Evolutionary conservation across 1,140 invertebrate species (phyloP).

Genomic region (Caenorhabditis brenneri): DNA sequence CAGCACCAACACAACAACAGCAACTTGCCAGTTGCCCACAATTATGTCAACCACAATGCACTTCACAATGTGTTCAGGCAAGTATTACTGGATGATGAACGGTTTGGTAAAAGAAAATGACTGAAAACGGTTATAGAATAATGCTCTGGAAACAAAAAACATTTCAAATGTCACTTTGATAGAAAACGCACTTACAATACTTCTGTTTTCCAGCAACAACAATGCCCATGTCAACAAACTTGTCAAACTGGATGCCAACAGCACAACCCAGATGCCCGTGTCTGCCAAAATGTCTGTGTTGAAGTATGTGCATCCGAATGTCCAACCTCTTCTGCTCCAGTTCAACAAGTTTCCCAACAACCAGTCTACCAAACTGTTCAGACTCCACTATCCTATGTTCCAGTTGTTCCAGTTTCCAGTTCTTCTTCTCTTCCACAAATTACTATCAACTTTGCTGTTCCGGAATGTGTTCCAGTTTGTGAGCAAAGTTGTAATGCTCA

Average conservation of each 20-base stretch:
- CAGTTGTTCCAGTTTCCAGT: slow-evolving; percentile 2
- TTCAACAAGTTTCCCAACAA: not conserved
- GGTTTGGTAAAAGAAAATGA: too few relatives aligned
- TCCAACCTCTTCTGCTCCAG: not conserved
- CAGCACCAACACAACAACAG: slow-evolving; percentile 10
- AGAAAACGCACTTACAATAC: not conserved
- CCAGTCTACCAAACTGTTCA: slow-evolving; percentile 29
- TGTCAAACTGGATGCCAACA: slow-evolving; percentile 12
- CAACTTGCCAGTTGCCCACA: slow-evolving; percentile 41
- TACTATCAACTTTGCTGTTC: slow-evolving; percentile 46
- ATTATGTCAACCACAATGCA: slow-evolving; percentile 29
- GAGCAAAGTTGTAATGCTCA: slow-evolving; percentile 47
- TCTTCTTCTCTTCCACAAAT: slow-evolving; percentile 19
- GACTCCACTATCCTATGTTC: slow-evolving; percentile 16
- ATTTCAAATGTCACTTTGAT: too few relatives aligned
- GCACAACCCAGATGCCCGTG: slow-evolving; percentile 20
- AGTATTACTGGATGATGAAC: not conserved
- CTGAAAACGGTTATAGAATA: too few relatives aligned
- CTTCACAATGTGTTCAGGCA: slow-evolving; percentile 45
- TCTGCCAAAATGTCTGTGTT: slow-evolving; percentile 20
- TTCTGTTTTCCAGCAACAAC: slow-evolving; percentile 7
- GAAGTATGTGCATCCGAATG: slow-evolving; percentile 31
- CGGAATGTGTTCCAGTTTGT: slow-evolving; percentile 48
- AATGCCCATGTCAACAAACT: slow-evolving; percentile 26
- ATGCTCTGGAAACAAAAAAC: too few relatives aligned